phyloP scores from a whole-genome alignment of 1,140 invertebrate species.

The Drosophila arawakana region DNA sequence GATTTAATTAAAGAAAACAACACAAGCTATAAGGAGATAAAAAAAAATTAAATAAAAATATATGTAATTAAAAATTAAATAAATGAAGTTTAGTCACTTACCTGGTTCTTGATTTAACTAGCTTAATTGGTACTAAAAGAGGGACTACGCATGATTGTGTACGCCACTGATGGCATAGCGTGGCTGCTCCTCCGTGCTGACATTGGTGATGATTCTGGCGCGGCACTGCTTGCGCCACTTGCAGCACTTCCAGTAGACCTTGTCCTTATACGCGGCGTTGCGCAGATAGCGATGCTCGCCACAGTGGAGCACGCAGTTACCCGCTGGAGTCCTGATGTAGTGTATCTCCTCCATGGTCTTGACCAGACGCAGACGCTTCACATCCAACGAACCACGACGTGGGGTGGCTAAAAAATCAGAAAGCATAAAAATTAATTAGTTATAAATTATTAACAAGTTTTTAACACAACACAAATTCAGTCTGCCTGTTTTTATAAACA shows the following conservation, averaged over 20 bases:
- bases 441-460: neutral
- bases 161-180: slow-evolving; percentile 69
- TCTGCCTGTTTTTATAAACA: neutral
- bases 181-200: slow-evolving; percentile 37
- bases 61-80: neutral
- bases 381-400: neutral
- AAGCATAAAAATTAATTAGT: neutral
- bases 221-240: slow-evolving; percentile 81
- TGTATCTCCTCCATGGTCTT: slow-evolving; percentile 59
- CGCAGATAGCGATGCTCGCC: slow-evolving; percentile 78
- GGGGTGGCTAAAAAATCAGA: slow-evolving; percentile 40
- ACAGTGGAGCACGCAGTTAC: slow-evolving; percentile 71
- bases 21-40: neutral
- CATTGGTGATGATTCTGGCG: slow-evolving; percentile 74
- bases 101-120: no score
- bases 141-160: slow-evolving; percentile 65
- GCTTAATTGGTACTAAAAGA: no score
- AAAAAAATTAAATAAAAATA: slow-evolving; percentile 4
- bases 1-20: neutral
- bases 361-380: slow-evolving; percentile 60
- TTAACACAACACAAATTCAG: neutral
- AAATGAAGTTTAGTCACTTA: no score
- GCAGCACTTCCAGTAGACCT: slow-evolving; percentile 83
- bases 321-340: slow-evolving; percentile 66
- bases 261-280: slow-evolving; percentile 79